Evolutionary conservation across 2,888 invertebrate species (phyloP).

Genomic region (Nysson spinosus): DNA sequence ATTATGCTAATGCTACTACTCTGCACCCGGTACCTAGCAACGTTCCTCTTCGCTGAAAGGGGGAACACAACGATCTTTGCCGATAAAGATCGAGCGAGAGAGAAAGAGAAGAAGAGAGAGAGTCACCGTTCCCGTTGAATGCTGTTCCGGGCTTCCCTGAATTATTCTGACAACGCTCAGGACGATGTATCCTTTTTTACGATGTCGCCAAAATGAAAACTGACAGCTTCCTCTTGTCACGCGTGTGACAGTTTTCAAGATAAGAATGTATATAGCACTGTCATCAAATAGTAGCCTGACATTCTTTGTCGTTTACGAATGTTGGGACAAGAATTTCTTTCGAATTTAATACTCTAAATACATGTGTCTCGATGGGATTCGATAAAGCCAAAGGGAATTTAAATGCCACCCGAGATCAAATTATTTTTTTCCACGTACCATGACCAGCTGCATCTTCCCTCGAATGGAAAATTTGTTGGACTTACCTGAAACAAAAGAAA

Average conservation of each 20-base stretch:
- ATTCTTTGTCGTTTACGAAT: slow-evolving; percentile 21
- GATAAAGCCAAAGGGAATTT: too few relatives aligned
- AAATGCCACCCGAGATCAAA: too few relatives aligned
- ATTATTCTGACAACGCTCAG: slow-evolving; percentile 40
- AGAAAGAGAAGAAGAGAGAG: slow-evolving; percentile 3
- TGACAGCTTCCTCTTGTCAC: slow-evolving; percentile 44
- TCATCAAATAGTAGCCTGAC: slow-evolving; percentile 23
- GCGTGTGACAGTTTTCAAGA: slow-evolving; percentile 17
- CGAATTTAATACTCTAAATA: too few relatives aligned
- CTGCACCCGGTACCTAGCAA: slow-evolving; percentile 36
- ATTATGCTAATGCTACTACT: slow-evolving; percentile 70
- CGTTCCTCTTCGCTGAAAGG: slow-evolving; percentile 23
- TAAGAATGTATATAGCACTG: slow-evolving; percentile 33
- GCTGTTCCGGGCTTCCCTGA: slow-evolving; percentile 37
- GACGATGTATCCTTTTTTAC: slow-evolving; percentile 18
- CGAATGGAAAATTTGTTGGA: background rate
- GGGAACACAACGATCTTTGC: slow-evolving; percentile 35
- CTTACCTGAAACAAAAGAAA: slow-evolving; percentile 42
- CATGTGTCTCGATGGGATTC: too few relatives aligned
- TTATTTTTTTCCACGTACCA: background rate
- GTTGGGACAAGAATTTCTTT: too few relatives aligned
- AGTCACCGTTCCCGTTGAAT: slow-evolving; percentile 11
- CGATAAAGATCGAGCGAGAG: slow-evolving; percentile 35
- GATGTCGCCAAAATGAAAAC: slow-evolving; percentile 15
- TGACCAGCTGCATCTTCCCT: background rate